Base-by-base conservation (phyloP, 2,797 vertebrate species). In the Oryzias dopingdopingensis region DNA sequence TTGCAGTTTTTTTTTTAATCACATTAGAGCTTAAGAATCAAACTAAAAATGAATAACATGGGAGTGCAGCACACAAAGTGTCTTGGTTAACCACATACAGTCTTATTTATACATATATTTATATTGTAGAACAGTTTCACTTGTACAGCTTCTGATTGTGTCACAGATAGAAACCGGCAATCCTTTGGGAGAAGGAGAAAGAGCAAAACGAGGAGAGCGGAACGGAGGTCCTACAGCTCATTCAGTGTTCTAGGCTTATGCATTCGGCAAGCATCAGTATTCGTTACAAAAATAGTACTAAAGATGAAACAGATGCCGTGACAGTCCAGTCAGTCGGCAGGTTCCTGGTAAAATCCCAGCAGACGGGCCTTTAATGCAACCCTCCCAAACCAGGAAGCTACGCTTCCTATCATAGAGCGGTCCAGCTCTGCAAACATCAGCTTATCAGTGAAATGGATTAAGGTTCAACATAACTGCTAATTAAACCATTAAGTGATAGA, bases 231-330 rank as follows among this genome's bases (percentile, higher is more conserved):
- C 85, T 84, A 73, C 77, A 76, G 74, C 77, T 72, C 68, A 65
- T 79, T 77, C n/a, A 1, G 72, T 77, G 79, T 78, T 80, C 67
- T 72, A 70, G 71, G 77, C 80, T 86, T 86, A 74, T 83, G 86
- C 82, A 87, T 77, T 53, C 67, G 74, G 44, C 52, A 70, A 72
- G 83, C 72, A 70, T 79, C 81, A 73, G 76, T 84, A 84, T 87
- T 86, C 83, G 82, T 90, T 92, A 92, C 73, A 93, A 93, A 92
- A 93, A 92, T 91, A 92, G 83, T 88, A 86, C 83, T 89, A 89
- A 79, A 84, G 79, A 76, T 59, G 75, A 79, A 74, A 77, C 20
- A 80, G 76, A 72, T 79, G 83, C 52, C 29, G 59, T 70, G 53
- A 66, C 65, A 63, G 46, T 61, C 49, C 67, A 66, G 47, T 65